These are phyloP conservation scores for Dermatemys mawii DNA, from an alignment of 2,113 vertebrate species.

Conservation along the genomic window DNA sequence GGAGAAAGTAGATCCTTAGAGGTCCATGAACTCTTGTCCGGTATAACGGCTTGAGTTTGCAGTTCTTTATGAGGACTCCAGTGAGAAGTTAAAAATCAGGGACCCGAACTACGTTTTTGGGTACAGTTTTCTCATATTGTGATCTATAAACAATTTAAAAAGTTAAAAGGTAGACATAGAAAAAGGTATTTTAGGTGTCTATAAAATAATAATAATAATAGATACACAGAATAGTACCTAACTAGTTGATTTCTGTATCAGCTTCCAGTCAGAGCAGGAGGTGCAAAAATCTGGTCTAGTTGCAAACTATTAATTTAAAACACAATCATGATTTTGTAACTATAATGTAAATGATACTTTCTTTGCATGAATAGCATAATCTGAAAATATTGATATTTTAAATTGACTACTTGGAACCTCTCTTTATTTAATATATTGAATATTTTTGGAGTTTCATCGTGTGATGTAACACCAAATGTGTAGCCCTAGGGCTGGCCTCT, in stretches of 20 bases:
- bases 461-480: not conserved
- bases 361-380: not conserved
- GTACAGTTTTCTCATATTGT: not conserved
- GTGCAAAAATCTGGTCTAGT: not conserved
- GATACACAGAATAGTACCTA: not conserved
- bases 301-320: not conserved
- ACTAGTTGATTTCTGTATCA: not conserved
- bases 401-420: rapidly evolving
- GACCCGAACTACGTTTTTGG: not conserved
- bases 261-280: not conserved
- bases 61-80: not conserved
- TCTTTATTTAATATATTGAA: not conserved
- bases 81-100: not conserved
- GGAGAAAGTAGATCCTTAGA: not conserved
- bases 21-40: not conserved
- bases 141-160: not conserved
- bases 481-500: not conserved
- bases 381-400: not conserved
- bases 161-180: not conserved
- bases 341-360: not conserved
- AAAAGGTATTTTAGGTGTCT: not conserved
- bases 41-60: not conserved
- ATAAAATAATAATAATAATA: not conserved
- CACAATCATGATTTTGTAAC: not conserved
- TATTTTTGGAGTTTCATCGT: not conserved